Evolutionary conservation across 2,113 vertebrate species (phyloP), one percentile per base, ranked within the genome.

Genomic region (Strix uralensis): DNA sequence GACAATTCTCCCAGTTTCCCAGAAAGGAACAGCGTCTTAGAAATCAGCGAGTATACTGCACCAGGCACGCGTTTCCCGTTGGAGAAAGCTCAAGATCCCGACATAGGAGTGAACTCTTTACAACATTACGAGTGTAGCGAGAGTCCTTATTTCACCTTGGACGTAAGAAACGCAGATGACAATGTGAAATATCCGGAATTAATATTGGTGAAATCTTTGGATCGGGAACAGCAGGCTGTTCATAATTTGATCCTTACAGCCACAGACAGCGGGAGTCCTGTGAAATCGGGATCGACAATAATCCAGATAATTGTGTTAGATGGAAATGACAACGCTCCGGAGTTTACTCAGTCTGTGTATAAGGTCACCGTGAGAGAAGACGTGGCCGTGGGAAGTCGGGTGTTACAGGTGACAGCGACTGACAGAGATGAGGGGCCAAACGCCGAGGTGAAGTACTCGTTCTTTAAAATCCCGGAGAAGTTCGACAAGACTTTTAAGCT

Each of bases 261-360:
- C 19, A 30, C 77, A 36, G 98, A 98, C 8, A 91, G 93, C 1
- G 98, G 97, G 16, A 80, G 36, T 18, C 97, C 97, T 1, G 61
- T 92, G 6, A 89, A 73, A 96, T 98, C 49, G 11, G 92, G 95
- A 44, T 91, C 61, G 10, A 40, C 66, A 49, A 38, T 34, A 57
- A 69, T 93, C 8, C 44, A 54, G 46, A 91, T 98, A 10, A 46
- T 81, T 38, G 97, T 97, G 21, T 51, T 96, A 21, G 98, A 98
- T 20, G 95, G 85, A 78, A 98, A 98, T 2, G 98, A 98, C 40
- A 98, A 98, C 15, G 61, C 96, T 3, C 98, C 98, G 2, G 80
- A 97, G 15, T 98, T 98, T 81, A 82, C 75, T 15, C 96, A 97
- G 26, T 70, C 93, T 1, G 42, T 95, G 13, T 98, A 98, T 54